Conservation (phyloP, 2,888 invertebrate genomes). For the Bruchidius siliquastri region DNA sequence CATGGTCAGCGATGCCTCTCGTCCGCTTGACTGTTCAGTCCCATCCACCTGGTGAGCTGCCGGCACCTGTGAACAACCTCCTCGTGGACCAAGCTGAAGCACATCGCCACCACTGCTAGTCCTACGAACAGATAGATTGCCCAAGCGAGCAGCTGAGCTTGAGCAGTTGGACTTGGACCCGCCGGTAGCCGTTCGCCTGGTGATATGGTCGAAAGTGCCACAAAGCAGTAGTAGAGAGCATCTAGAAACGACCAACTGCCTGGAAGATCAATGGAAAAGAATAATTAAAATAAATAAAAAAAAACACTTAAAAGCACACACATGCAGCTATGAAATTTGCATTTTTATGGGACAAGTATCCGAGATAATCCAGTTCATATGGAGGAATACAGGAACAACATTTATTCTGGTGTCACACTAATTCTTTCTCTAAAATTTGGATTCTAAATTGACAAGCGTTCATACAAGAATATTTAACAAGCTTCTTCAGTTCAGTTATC, state of each 20-base stretch:
- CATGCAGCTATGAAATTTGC: no score
- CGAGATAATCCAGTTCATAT: no score
- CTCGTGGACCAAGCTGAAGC: slow-evolving; percentile 77
- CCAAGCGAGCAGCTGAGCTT: slow-evolving; percentile 72
- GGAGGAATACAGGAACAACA: no score
- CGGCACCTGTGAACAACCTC: slow-evolving; percentile 71
- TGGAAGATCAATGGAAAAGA: slow-evolving; percentile 36
- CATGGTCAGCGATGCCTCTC: slow-evolving; percentile 50
- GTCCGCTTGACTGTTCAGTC: slow-evolving; percentile 42
- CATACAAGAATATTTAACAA: no score
- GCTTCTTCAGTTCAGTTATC: no score
- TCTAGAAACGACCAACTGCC: slow-evolving; percentile 78
- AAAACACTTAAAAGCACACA: no score
- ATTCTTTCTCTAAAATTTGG: no score
- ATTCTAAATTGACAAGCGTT: no score
- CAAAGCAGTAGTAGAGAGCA: slow-evolving; percentile 80
- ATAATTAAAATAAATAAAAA: no score
- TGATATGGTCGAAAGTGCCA: slow-evolving; percentile 78
- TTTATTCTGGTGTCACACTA: no score
- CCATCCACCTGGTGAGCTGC: slow-evolving; percentile 65
- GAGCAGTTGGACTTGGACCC: slow-evolving; percentile 47
- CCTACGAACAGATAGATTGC: slow-evolving; percentile 76
- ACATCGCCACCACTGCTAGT: slow-evolving; percentile 77
- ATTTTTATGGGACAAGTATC: no score
- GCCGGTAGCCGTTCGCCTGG: slow-evolving; percentile 60